phyloP scores from a whole-genome alignment of 35 echinoderm and acorn worm species.

The Ophioderma brevispina region DNA sequence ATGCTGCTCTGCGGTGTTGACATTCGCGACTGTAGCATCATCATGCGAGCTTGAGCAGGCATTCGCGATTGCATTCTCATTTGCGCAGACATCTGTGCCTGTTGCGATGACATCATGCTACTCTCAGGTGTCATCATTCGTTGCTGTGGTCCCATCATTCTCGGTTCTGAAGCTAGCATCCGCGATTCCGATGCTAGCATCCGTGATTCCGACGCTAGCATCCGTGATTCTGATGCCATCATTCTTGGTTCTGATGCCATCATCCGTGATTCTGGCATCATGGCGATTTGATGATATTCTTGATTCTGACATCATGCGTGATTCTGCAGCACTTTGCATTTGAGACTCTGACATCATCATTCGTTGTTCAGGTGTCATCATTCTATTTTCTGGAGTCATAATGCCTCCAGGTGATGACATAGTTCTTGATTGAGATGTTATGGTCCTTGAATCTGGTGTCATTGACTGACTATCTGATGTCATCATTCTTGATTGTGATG shows the following conservation, averaged over 20 bases:
- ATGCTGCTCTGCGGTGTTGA: slow-evolving; percentile 38
- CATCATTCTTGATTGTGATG: slow-evolving; percentile 61
- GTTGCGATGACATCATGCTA: slow-evolving; percentile 35
- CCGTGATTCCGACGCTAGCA: slow-evolving; percentile 24
- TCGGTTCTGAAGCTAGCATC: slow-evolving; percentile 46
- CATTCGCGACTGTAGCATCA: slow-evolving; percentile 58
- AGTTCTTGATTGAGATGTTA: slow-evolving; percentile 56
- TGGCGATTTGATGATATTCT: neutral
- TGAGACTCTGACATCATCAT: neutral
- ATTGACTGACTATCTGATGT: slow-evolving; percentile 38
- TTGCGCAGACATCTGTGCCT: too few relatives aligned
- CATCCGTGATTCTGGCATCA: slow-evolving; percentile 56
- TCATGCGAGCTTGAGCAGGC: slow-evolving; percentile 37
- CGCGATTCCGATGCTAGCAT: slow-evolving; percentile 60
- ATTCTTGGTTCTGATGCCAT: slow-evolving; percentile 41
- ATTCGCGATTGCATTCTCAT: slow-evolving; percentile 42
- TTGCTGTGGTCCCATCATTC: slow-evolving; percentile 48
- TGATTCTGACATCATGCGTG: neutral
- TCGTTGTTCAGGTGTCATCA: slow-evolving; percentile 14
- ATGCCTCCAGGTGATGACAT: slow-evolving; percentile 38
- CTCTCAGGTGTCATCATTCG: slow-evolving; percentile 33
- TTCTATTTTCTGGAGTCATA: slow-evolving; percentile 30
- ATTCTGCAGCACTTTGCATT: neutral
- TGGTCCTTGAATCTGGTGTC: neutral
- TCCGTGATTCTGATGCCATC: neutral